Evolutionary conservation across 2,113 vertebrate genomes (phyloP).

Genomic region (Hipposideros armiger): DNA sequence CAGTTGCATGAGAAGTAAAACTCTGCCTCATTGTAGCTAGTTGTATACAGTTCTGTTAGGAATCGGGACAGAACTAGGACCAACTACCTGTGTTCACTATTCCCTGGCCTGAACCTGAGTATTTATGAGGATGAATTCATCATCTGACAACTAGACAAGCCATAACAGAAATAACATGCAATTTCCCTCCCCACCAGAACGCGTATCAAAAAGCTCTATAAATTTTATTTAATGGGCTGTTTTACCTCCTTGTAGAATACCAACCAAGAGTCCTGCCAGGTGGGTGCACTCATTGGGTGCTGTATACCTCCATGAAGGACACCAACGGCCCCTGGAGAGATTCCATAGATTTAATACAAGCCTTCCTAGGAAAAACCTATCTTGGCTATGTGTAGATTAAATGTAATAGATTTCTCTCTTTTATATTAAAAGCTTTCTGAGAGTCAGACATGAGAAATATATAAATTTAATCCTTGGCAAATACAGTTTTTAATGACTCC

Average conservation of each 20-base stretch:
- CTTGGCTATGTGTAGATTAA: not conserved
- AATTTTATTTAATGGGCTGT: conserved; percentile 57
- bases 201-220: not conserved
- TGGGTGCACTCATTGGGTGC: not conserved
- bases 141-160: not conserved
- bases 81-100: not conserved
- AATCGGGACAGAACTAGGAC: not conserved
- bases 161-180: not conserved
- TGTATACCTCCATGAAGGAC: not conserved
- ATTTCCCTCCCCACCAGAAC: conserved; percentile 11
- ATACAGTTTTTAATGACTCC: not conserved
- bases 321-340: not conserved
- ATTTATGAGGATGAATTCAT: conserved; percentile 35
- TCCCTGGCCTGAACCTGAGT: not conserved
- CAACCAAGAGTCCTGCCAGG: not conserved
- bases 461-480: not conserved
- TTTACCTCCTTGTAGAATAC: not conserved
- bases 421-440: not conserved
- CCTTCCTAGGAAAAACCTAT: conserved; percentile 11
- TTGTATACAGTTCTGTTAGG: not conserved
- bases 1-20: not conserved
- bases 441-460: not conserved
- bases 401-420: not conserved
- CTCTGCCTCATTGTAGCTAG: not conserved
- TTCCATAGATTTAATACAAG: not conserved